Evolutionary conservation across 2,797 vertebrate species (phyloP).

Genomic region (Enteromius unitaeniatus): DNA sequence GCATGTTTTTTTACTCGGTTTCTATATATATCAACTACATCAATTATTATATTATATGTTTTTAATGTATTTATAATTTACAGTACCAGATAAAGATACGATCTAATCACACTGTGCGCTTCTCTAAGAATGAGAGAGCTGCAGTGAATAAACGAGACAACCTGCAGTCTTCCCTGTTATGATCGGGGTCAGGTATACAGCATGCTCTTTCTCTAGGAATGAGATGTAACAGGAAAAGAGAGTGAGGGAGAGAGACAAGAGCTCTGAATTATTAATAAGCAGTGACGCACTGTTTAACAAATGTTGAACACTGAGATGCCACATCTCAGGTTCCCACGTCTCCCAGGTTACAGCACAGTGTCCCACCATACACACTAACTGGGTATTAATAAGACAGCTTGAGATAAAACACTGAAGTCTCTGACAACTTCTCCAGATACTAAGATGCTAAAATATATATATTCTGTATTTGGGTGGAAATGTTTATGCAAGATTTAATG

Average conservation of each 20-base stretch:
- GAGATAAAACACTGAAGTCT: background rate
- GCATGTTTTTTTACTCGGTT: background rate
- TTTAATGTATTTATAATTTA: background rate
- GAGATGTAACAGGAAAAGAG: constrained; percentile 54
- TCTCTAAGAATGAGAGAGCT: constrained; percentile 35
- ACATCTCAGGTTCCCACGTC: constrained; percentile 49
- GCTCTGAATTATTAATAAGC: constrained; percentile 71
- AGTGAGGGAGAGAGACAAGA: constrained; percentile 60
- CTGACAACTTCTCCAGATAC: background rate
- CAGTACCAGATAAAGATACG: constrained; percentile 6
- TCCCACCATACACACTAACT: background rate
- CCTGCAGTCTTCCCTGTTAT: constrained; percentile 55
- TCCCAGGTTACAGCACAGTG: constrained; percentile 17
- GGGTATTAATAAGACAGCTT: background rate
- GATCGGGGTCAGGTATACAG: constrained; percentile 28
- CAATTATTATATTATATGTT: background rate
- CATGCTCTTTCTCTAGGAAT: constrained; percentile 44
- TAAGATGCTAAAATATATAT: background rate
- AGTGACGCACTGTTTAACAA: constrained; percentile 69
- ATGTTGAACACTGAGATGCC: constrained; percentile 66
- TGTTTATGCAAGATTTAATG: background rate
- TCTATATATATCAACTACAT: constrained; percentile 23
- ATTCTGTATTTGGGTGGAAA: background rate
- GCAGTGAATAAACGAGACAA: constrained; percentile 29
- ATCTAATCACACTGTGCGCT: constrained; percentile 28